phyloP scores from a whole-genome alignment of 2,113 vertebrate genomes.

The Hyla sarda region DNA sequence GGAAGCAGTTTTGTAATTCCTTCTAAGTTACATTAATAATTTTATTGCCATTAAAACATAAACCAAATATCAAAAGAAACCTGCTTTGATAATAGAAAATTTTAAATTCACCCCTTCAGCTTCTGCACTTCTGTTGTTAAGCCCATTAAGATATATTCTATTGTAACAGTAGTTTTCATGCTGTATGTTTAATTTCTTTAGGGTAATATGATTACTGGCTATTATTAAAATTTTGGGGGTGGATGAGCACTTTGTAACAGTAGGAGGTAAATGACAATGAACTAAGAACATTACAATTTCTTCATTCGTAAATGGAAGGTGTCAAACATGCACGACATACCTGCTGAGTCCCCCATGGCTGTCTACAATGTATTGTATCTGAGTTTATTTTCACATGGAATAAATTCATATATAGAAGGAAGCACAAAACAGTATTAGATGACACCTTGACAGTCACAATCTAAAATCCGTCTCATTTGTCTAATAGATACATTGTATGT shows the following conservation, averaged over 20 bases:
- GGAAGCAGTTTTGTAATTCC: constrained; percentile 24
- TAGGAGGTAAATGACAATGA: constrained; percentile 59
- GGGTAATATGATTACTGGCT: constrained; percentile 57
- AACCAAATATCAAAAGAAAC: constrained; percentile 35
- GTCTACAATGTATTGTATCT: constrained; percentile 28
- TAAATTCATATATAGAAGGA: constrained; percentile 28
- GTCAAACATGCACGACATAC: constrained; percentile 47
- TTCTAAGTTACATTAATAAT: not conserved
- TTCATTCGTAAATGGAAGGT: constrained; percentile 46
- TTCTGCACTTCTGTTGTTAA: constrained; percentile 28
- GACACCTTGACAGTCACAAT: not conserved
- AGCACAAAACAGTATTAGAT: not conserved
- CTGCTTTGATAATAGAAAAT: constrained; percentile 40
- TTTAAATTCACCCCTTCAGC: constrained; percentile 53
- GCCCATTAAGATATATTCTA: constrained; percentile 51
- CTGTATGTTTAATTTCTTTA: constrained; percentile 55
- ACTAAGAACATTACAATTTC: constrained; percentile 45
- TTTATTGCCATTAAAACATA: constrained; percentile 43
- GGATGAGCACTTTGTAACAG: constrained; percentile 52
- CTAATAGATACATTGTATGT: not conserved
- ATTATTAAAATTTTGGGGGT: constrained; percentile 55
- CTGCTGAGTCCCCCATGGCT: constrained; percentile 54
- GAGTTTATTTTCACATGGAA: constrained; percentile 23
- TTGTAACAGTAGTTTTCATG: constrained; percentile 32
- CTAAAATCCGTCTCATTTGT: not conserved